Base-by-base conservation (phyloP, 2,113 vertebrate genomes). In the Manacus vitellinus region DNA sequence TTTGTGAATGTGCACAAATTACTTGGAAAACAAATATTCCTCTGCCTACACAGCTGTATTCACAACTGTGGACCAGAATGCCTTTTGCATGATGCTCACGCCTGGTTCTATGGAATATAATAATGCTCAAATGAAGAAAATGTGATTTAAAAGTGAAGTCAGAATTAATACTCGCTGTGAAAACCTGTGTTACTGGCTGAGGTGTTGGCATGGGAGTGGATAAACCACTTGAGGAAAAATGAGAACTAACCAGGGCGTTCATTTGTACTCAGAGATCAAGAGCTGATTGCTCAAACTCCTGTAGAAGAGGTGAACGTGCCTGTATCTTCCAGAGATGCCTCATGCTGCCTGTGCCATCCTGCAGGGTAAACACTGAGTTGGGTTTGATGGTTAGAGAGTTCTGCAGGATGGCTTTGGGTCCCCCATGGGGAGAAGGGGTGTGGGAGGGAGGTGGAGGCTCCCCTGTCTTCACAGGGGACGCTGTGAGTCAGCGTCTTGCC, bases 11-110 rank as follows among this genome's bases (percentile, higher is more conserved):
- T 97, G 97, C 95, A 97, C 94, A 98, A 96, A 97, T 98, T 95
- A 98, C 97, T 97, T 97, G 97, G 95, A 96, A 98, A 97, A 97
- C 94, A 98, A 97, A 97, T 97, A 97, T 86, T 95, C 96, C 80
- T 82, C 93, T 97, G 96, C 97, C 97, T 96, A 80, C 96, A 97
- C 96, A 95, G 94, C 94, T 97, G 94, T 95, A 72, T 97, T 96
- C 96, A 95, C 96, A 97, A 89, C 80, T 13, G 6, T 88, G 92
- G 93, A 96, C 96, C 87, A 90, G 88, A 94, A 95, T 96, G 70
- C 93, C 88, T 91, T 95, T 96, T 96, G 88, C 85, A 70, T 94
- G 95, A 96, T 97, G 96, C 46, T 41, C 84, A 85, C 49, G 82
- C 96, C 95, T 94, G 88, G 84, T 97, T 94, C 92, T 91, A 1